Evolutionary conservation across 1,140 invertebrate genomes (phyloP), one percentile per base, ranked within the genome.

Genomic region (Holotrichia oblita): DNA sequence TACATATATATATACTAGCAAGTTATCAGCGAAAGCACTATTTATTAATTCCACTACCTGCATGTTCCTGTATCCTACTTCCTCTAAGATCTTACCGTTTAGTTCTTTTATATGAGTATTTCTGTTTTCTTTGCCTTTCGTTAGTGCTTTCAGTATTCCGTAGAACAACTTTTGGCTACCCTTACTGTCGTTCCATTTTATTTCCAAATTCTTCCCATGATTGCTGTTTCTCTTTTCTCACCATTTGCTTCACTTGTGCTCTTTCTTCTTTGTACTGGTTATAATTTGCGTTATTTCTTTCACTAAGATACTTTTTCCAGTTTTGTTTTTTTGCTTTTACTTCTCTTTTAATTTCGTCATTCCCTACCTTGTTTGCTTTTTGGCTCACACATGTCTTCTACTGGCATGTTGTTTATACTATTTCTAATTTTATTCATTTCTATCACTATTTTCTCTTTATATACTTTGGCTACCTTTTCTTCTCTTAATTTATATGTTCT

Each of bases 381-480:
- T 34, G 27, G 27, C 64, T 69, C 24, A 1, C 64, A 69, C 24
- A 69, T 20, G 24, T 69, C 64, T 10, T 69, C 64, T 22, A 69
- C 24, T 12, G 17, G 17, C 4, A 12, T 69, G 64, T 27, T 69
- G 64, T 20, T 69, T 22, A 69, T 69, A 20, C 24, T 27, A 69
- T 69, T 27, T 22, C 17, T 22, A 20, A 69, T 69, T 22, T 20
- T 69, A 27, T 69, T 69, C 3, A 20, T 69, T 27, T 69, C 64
- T 27, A 10, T 69, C 24, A 3, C 64, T 27, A 20, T 4, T 69
- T 69, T 69, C 27, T 69, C 64, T 69, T 69, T 69, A 8, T 22
- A 69, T 69, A 69, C 17, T 69, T 69, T 69, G 17, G 64, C 64
- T 69, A 69, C 8, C 64, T 27, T 20, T 69, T 20, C 17, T 69